Evolutionary conservation across 2,888 invertebrate genomes (phyloP), one percentile per base, ranked within the genome.

Genomic region (Zelleria hepariella): DNA sequence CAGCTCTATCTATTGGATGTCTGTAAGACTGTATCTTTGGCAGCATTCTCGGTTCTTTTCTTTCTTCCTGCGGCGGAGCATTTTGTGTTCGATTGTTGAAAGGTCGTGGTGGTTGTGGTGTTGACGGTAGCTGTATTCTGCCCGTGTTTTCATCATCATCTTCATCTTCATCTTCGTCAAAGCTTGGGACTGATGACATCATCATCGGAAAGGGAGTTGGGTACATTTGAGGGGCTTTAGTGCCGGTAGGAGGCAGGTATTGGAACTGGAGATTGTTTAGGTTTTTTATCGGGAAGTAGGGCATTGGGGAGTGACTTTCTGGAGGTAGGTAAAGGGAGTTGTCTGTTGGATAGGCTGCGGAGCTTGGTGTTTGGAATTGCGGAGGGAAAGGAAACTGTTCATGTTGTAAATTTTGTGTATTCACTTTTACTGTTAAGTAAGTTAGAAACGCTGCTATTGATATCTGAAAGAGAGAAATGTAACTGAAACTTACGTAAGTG

Each of bases 291-390:
- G 79, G 68, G 59, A 75, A 84, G 66, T 80, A 82, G 15, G 86
- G 84, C 20, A 77, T 66, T 25, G 79, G 66, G 6, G 82, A 81
- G 47, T 84, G 82, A 53, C 82, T 74, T 66, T 86, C 86, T 6
- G 83, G 83, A 26, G 86, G 82, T 52, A 87, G 73, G 65, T 83
- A 86, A 60, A 82, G 70, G 26, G 83, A 77, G 64, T 77, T 82
- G 55, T 86, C 85, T 20, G 84, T 75, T 21, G 78, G 68, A 63
- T 74, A 80, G 24, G 74, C 62, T 20, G 71, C 71, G 42, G 78
- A 67, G 62, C 68, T 74, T 8, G 74, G 71, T 20, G 74, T 70
- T 70, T 78, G 79, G 64, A 75, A 85, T 64, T 82, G 79, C 47
- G 80, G 80, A 26, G 80, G 76, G 64, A 84, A 86, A 58, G 76